Conservation (phyloP, 2,113 vertebrate species). For the Nipponia nippon region DNA sequence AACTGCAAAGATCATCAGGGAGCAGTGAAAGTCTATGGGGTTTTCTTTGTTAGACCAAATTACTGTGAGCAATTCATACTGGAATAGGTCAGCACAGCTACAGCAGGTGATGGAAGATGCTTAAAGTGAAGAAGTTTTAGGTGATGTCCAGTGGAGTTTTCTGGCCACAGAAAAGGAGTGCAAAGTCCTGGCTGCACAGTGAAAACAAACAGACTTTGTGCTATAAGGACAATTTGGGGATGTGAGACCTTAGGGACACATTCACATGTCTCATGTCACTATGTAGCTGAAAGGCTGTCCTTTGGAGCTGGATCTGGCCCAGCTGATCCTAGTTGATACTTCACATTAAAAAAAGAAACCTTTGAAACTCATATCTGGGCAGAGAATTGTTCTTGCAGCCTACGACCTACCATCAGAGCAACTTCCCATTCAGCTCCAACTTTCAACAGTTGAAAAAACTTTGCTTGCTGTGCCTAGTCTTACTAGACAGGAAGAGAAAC, state of each 20-base stretch:
- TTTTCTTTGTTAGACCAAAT: neutral
- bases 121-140: neutral
- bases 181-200: neutral
- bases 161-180: neutral
- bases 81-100: neutral
- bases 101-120: neutral
- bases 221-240: neutral
- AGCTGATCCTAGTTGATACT: neutral
- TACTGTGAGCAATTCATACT: neutral
- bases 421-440: neutral
- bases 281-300: neutral
- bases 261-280: neutral
- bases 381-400: neutral
- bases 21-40: neutral
- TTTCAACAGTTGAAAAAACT: neutral
- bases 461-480: neutral
- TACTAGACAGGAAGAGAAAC: neutral
- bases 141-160: neutral
- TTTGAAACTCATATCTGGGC: neutral
- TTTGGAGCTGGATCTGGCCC: neutral
- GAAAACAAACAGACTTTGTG: neutral
- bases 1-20: neutral
- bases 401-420: rapidly evolving
- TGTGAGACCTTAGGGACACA: neutral
- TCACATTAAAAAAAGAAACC: neutral